phyloP scores from a whole-genome alignment of 2,888 invertebrate species.

The Ophioninae sp. region DNA sequence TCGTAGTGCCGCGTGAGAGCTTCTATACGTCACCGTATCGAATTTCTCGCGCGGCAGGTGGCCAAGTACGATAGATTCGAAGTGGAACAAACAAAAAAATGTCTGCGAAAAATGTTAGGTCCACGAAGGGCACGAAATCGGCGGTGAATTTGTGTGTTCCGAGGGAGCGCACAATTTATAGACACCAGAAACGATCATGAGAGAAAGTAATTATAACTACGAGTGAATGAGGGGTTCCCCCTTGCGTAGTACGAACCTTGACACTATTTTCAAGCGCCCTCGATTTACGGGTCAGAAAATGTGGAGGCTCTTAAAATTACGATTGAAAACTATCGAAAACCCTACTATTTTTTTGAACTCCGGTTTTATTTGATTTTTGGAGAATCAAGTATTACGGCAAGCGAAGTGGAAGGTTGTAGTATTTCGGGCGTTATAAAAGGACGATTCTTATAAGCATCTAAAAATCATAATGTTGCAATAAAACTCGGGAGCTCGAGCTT shows the following conservation, averaged over 20 bases:
- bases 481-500: constrained; percentile 41
- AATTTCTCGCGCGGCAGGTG: constrained; percentile 55
- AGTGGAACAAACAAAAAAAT: constrained; percentile 22
- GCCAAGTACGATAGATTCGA: constrained; percentile 58
- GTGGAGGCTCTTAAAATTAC: not conserved
- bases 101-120: constrained; percentile 9
- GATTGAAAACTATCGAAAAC: not conserved
- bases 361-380: not conserved
- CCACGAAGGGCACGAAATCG: not conserved
- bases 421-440: not conserved
- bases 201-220: constrained; percentile 61
- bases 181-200: constrained; percentile 50
- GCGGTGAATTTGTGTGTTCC: not conserved
- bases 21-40: constrained; percentile 58
- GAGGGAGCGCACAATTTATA: not conserved
- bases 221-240: constrained; percentile 27
- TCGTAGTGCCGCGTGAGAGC: constrained; percentile 30
- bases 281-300: constrained; percentile 38
- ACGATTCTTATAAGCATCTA: not conserved
- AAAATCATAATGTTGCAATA: constrained; percentile 47
- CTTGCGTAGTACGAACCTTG: constrained; percentile 59
- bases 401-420: not conserved
- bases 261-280: constrained; percentile 55
- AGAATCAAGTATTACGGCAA: not conserved
- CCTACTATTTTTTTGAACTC: not conserved